Evolutionary conservation across 2,113 vertebrate genomes (phyloP), one percentile per base, ranked within the genome.

Genomic region (Macaca nemestrina): DNA sequence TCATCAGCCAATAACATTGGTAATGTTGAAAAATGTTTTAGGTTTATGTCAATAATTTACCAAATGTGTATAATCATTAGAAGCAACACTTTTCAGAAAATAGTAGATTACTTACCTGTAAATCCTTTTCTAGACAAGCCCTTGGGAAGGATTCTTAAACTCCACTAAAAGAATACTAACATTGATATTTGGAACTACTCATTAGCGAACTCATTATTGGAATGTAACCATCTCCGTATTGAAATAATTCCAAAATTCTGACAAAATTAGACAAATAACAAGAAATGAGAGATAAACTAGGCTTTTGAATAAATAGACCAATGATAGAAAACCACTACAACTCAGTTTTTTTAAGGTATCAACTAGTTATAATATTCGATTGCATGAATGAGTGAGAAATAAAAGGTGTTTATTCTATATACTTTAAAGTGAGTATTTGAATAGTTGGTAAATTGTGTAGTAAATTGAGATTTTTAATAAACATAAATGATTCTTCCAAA

Each of bases 161-260:
- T 87, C 11, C 20, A n/a, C 48, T 85, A 68, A 95, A 52, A 87
- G 38, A 81, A 84, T 59, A 18, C 25, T 94, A 78, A 59, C 22
- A 95, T 52, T 72, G 55, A 97, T 97, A 43, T 82, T 93, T 89
- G 40, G 22, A 93, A 92, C 70, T 94, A 88, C 94, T 95, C 64
- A 81, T 96, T 91, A 96, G 59, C 25, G n/a, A 93, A 78, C 8
- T 64, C 48, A 45, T 95, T 93, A 91, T 59, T 96, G 82, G 18
- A 40, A 48, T 59, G 11, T 68, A 70, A 87, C 10, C 10, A 76
- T 72, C 5, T 38, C 35, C 7, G 38, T 68, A 83, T 79, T 90
- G 48, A 87, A 81, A 64, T 20, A 89, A 10, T 70, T 23, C 27
- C 48, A 91, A 70, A 96, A 89, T 20, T 2, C 30, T 93, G 43